Evolutionary conservation across 2,797 vertebrate species (phyloP).

Genomic region (Sorex maritimensis): DNA sequence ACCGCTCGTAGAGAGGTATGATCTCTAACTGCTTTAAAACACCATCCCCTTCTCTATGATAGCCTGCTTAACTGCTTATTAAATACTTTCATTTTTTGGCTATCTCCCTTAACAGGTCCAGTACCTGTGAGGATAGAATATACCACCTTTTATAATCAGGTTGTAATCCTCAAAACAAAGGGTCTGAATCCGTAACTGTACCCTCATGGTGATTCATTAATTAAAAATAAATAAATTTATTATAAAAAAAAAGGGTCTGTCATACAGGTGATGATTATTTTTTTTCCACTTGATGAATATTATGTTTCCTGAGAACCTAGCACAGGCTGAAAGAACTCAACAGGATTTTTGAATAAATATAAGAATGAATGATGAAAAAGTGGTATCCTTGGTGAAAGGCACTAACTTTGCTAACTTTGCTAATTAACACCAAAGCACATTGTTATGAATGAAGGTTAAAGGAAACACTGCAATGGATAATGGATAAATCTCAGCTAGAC

Average conservation of each 20-base stretch:
- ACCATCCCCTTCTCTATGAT: background rate
- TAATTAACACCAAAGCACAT: conserved; percentile 41
- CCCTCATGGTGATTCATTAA: too few species aligned
- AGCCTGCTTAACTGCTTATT: conserved; percentile 12
- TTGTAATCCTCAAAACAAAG: conserved; percentile 35
- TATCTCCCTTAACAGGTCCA: background rate
- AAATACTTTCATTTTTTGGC: conserved; percentile 41
- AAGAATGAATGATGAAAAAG: conserved; percentile 14
- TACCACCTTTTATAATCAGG: background rate
- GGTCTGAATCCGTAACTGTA: too few species aligned
- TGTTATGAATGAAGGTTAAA: background rate
- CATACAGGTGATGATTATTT: background rate
- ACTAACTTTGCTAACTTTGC: background rate
- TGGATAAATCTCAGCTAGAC: background rate
- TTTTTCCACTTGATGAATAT: conserved; percentile 21
- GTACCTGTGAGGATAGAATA: conserved; percentile 58
- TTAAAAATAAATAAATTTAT: too few species aligned
- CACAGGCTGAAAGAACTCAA: background rate
- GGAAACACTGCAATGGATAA: background rate
- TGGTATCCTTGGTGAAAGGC: background rate
- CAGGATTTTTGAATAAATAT: conserved; percentile 44
- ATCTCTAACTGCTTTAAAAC: conserved; percentile 18
- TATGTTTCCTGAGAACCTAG: background rate
- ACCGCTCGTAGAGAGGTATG: background rate
- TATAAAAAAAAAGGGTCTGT: conserved; percentile 28